Evolutionary conservation across 1,140 invertebrate genomes (phyloP).

Genomic region (Caenorhabditis elegans): DNA sequence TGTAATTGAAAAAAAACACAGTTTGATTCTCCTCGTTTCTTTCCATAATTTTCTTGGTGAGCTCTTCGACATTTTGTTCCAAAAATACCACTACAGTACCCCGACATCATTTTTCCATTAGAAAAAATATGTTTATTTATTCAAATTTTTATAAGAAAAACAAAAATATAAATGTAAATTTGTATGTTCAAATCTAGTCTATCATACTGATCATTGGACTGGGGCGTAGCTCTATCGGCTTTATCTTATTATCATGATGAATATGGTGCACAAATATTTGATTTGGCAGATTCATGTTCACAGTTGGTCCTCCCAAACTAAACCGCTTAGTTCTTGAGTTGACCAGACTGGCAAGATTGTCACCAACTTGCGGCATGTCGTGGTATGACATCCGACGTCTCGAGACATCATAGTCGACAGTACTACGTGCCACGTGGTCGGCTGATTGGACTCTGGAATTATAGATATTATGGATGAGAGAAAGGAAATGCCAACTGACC

Average conservation of each 20-base stretch:
- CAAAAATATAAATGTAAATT: neutral
- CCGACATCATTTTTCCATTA: no score
- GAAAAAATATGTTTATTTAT: no score
- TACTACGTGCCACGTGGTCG: neutral
- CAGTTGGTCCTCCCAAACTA: neutral
- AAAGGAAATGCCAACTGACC: neutral
- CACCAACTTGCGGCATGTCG: slow-evolving; percentile 9
- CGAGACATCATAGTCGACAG: neutral
- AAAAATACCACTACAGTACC: no score
- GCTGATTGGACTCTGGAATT: neutral
- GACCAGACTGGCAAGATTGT: neutral
- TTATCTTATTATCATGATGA: neutral
- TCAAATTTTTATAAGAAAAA: no score
- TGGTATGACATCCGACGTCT: neutral
- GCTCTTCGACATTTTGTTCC: no score
- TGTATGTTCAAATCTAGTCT: neutral
- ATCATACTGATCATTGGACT: neutral
- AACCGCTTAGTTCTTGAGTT: neutral
- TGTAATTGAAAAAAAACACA: no score
- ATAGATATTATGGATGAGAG: no score
- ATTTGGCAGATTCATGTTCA: slow-evolving; percentile 6
- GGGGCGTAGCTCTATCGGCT: neutral
- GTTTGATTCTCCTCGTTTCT: no score
- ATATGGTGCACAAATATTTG: slow-evolving; percentile 18
- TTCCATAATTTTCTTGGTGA: no score